Evolutionary conservation across 2,888 invertebrate species (phyloP).

Genomic region (Drosophila neotestacea): DNA sequence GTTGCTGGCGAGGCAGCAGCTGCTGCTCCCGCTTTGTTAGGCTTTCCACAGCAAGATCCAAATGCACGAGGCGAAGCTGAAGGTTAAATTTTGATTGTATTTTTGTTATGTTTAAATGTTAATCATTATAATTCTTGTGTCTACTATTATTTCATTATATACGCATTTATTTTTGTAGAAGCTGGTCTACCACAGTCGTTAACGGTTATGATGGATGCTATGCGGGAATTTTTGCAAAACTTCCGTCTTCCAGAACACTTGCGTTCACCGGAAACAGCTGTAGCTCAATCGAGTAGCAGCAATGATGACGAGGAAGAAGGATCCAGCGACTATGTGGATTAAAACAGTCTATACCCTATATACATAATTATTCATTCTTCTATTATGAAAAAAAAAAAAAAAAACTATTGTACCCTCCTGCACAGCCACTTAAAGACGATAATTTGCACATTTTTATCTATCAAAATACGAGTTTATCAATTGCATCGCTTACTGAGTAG

Average conservation of each 20-base stretch:
- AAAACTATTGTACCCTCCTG: slow-evolving; percentile 24
- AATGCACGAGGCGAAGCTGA: slow-evolving; percentile 58
- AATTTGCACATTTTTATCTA: slow-evolving; percentile 31
- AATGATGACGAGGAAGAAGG: slow-evolving; percentile 86
- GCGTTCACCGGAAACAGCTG: slow-evolving; percentile 82
- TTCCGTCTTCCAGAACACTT: slow-evolving; percentile 88
- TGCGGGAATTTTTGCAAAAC: slow-evolving; percentile 90
- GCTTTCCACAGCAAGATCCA: slow-evolving; percentile 9
- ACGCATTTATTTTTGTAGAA: slow-evolving; percentile 50
- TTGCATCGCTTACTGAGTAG: slow-evolving; percentile 25
- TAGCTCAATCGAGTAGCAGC: slow-evolving; percentile 82
- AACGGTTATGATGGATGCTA: slow-evolving; percentile 89
- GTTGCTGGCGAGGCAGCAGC: slow-evolving; percentile 37
- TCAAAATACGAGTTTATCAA: slow-evolving; percentile 12
- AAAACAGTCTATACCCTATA: slow-evolving; percentile 36
- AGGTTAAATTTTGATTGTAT: slow-evolving; percentile 50
- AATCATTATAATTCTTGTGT: slow-evolving; percentile 9
- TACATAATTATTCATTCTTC: slow-evolving; percentile 35
- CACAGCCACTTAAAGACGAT: slow-evolving; percentile 33
- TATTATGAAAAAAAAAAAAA: not conserved
- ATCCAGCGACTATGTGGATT: slow-evolving; percentile 85
- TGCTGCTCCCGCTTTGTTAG: slow-evolving; percentile 6
- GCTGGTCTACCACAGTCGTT: slow-evolving; percentile 87
- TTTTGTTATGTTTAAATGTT: slow-evolving; percentile 8
- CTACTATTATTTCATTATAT: slow-evolving; percentile 2